Base-by-base conservation (phyloP, 1,140 invertebrate genomes). In the Homarus americanus region DNA sequence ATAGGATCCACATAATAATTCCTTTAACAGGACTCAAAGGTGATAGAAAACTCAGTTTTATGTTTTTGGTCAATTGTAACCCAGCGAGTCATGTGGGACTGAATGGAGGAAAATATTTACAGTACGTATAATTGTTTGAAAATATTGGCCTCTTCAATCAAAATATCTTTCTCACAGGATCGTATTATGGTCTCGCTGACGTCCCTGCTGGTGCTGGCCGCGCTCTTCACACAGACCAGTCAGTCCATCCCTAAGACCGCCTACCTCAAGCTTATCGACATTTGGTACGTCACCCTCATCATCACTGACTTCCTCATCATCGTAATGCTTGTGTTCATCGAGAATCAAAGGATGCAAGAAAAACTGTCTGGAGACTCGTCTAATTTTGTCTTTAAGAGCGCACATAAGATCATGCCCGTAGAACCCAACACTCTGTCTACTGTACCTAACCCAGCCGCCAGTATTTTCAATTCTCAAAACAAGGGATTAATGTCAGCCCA, bases 191-290 rank as follows among this genome's bases (percentile, higher is more conserved):
- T 91, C n/a, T 91, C 90, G 0, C 75, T 91, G 36, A 91, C 90
- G 75, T 91, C 90, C 10, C 82, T 92, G 91, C 36, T 92, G 72
- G 91, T 92, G 79, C 38, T 92, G 40, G 79, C 87, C 32, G 73
- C 79, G 40, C 82, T 92, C 53, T 78, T 92, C 79, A 84, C 87
- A 1, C 86, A 92, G 53, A 92, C 86, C 28, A 78, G 72, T 10
- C 79, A 88, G 63, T 83, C 79, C 80, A 84, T 92, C 12, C 91
- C 91, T 20, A 92, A 91, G 53, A 92, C 91, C 15, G 82, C 91
- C 12, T 92, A 92, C 87, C 82, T 92, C 49, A 92, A 92, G 82
- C 80, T 92, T 32, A 92, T 92, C 20, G 91, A 92, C 80, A 75
- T 88, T 9, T 92, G 91, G 91, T 84, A 89, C 75, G 79, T 91